Evolutionary conservation across 2,797 vertebrate species (phyloP), one percentile per base, ranked within the genome.

Genomic region (Gymnothorax reevesii): DNA sequence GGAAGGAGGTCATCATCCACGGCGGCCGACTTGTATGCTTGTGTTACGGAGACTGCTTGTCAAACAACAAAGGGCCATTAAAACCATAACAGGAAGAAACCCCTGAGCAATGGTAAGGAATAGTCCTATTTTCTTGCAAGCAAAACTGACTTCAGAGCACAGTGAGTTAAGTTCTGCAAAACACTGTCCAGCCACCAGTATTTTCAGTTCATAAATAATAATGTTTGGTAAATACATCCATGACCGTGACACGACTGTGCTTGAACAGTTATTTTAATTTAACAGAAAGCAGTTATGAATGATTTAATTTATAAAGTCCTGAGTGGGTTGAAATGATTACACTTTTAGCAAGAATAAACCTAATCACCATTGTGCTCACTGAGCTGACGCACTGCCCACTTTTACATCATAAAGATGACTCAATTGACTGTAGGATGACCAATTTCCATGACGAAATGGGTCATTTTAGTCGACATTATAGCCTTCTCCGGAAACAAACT

Each of bases 1-100:
- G 49, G 54, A 57, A 82, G 15, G 79, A 82, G 89, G 88, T 93
- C 91, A 90, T 89, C 91, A 89, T 85, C 60, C 83, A 88, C 89
- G 91, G 89, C 90, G 89, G 52, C 86, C 57, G 88, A 86, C 87
- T 87, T 71, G 57, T 84, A 89, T 90, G 89, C 91, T 90, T 92
- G 91, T 92, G 89, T 93, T 90, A 89, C 71, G 84, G 87, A 91
- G 92, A 94, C 94, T 93, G 93, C 54, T 33, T 20, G 27, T 62
- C 89, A 90, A 90, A 94, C 83, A 87, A 90, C 87, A 83, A 90
- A 93, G 27, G 91, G 94, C 94, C 92, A 94, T 92, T 92, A 92
- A 93, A 93, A 94, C 93, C 92, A 92, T 91, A 59, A 33, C 8
- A 83, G 22, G 57, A 60, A 60, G 25, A 59, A 57, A 60, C 12